phyloP scores from a whole-genome alignment of 2,113 vertebrate species.

The Micromys minutus region DNA sequence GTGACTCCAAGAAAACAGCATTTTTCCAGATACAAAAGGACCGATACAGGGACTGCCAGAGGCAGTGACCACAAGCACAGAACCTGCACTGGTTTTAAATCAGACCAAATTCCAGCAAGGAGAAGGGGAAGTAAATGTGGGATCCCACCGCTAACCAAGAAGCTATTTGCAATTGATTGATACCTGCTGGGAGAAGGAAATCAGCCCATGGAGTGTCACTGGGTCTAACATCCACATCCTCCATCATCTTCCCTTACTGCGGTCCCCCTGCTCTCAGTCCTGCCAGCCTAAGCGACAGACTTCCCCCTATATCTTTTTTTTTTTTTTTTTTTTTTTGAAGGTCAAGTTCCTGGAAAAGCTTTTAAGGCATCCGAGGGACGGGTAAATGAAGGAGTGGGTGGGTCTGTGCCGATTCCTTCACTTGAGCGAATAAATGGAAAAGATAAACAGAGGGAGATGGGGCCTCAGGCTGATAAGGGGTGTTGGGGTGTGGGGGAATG shows the following conservation, averaged over 20 bases:
- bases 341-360: conserved; percentile 20
- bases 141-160: not conserved
- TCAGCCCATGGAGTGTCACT: not conserved
- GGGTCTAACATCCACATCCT: not conserved
- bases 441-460: not conserved
- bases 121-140: not conserved
- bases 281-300: not conserved
- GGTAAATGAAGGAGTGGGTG: not conserved
- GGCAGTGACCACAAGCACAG: not conserved
- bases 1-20: not conserved
- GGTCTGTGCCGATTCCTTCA: not conserved
- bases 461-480: not conserved
- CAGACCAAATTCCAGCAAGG: not conserved
- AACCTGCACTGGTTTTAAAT: not conserved
- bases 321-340: not conserved
- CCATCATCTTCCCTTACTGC: not conserved
- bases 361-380: not conserved
- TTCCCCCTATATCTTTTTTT: not conserved
- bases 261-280: not conserved
- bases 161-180: not conserved
- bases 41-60: not conserved
- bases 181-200: not conserved
- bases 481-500: not conserved
- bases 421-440: not conserved
- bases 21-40: not conserved